A percentile compares a stretch with the other conserved stretches of the same genome.
Evolutionary conservation across 1,140 invertebrate genomes (phyloP).

Genomic region (Neomicropteryx cornuta): DNA sequence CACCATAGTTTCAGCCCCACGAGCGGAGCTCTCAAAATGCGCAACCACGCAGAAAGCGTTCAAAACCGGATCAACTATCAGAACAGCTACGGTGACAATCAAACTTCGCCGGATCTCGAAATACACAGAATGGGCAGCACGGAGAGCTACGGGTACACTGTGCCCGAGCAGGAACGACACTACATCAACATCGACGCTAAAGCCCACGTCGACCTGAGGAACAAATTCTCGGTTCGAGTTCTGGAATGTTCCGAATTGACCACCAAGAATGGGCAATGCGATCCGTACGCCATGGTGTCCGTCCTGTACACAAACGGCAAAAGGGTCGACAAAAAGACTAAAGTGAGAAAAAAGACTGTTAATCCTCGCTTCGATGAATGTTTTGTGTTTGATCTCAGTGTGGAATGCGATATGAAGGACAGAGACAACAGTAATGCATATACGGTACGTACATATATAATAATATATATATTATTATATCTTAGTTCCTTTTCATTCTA

Average conservation of each 20-base stretch:
- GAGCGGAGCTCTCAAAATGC: too few species aligned
- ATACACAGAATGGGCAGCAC: conserved; percentile 29
- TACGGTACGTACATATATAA: conserved; percentile 30
- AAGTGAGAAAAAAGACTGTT: conserved; percentile 79
- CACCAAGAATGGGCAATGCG: conserved; percentile 80
- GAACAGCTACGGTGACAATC: conserved; percentile 13
- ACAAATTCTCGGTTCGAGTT: conserved; percentile 47
- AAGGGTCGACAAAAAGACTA: conserved; percentile 71
- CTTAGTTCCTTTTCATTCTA: too few species aligned
- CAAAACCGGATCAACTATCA: conserved; percentile 12
- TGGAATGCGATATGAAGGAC: conserved; percentile 42
- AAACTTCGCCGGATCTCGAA: too few species aligned
- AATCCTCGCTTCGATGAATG: conserved; percentile 82
- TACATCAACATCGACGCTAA: too few species aligned
- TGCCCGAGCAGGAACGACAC: conserved; percentile 34
- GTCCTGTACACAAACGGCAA: conserved; percentile 71
- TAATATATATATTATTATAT: conserved; percentile 4
- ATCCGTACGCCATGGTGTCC: conserved; percentile 76
- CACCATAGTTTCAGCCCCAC: too few species aligned
- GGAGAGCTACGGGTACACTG: conserved; percentile 26
- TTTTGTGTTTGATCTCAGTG: conserved; percentile 72
- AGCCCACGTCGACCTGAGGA: conserved; percentile 9
- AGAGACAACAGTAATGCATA: conserved; percentile 39
- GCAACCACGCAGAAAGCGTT: too few species aligned
- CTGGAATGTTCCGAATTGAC: conserved; percentile 80